phyloP scores from a whole-genome alignment of 2,113 vertebrate genomes.

The Odobenus rosmarus region DNA sequence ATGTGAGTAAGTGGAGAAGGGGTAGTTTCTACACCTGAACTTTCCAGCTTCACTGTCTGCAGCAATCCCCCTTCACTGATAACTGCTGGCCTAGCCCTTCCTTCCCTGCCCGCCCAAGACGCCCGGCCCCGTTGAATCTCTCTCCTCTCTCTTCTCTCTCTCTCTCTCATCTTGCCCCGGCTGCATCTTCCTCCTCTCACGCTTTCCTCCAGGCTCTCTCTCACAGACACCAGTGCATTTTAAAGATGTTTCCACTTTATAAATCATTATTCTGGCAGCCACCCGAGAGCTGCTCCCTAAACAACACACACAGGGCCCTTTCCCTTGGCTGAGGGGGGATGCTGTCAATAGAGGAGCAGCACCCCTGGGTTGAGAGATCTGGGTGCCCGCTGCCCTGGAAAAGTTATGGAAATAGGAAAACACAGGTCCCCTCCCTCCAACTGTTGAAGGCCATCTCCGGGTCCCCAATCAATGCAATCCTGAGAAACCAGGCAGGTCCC shows the following conservation, averaged over 20 bases:
- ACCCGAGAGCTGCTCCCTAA: constrained; percentile 68
- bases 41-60: background rate
- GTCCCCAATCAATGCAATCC: background rate
- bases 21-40: background rate
- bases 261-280: constrained; percentile 89
- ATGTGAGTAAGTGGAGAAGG: background rate
- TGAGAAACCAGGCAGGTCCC: background rate
- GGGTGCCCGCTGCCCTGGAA: rapidly evolving
- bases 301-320: constrained; percentile 61
- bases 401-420: background rate
- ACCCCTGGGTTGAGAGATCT: background rate
- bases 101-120: background rate
- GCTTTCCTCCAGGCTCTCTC: constrained; percentile 71
- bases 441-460: background rate
- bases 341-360: background rate
- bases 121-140: background rate
- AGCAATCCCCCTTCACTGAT: background rate
- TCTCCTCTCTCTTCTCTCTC: too few species aligned
- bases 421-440: background rate
- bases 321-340: background rate
- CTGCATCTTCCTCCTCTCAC: constrained; percentile 22
- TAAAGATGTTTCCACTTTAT: constrained; percentile 92
- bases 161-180: background rate
- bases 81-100: background rate
- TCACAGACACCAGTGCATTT: constrained; percentile 86